A percentile compares a stretch with the other conserved stretches of the same genome.
phyloP scores from a whole-genome alignment of 2,797 vertebrate genomes.

The Hippopotamyrus pictus region DNA sequence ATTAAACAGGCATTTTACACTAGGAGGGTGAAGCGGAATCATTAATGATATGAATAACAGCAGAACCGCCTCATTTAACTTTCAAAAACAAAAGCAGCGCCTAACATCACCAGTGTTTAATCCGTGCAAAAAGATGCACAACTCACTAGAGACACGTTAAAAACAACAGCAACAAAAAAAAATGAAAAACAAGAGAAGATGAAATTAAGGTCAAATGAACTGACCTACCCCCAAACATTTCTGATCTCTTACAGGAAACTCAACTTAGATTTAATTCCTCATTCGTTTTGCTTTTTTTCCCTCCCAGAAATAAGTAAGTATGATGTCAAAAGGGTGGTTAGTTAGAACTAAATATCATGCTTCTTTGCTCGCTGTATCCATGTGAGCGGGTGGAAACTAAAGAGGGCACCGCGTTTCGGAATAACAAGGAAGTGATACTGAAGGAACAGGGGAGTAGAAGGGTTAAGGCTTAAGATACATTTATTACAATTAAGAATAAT shows the following conservation, averaged over 20 bases:
- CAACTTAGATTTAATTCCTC: not conserved
- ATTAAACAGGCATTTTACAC: constrained; percentile 10
- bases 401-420: not conserved
- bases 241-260: not conserved
- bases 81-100: not conserved
- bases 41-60: constrained; percentile 10
- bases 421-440: not conserved
- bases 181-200: not conserved
- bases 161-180: not conserved
- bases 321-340: not conserved
- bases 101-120: not conserved
- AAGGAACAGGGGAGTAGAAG: not conserved
- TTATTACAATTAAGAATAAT: not conserved
- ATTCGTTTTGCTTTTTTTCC: not conserved
- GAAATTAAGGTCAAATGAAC: not conserved
- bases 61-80: not conserved
- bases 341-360: not conserved
- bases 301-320: not conserved
- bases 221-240: not conserved
- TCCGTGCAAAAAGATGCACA: not conserved
- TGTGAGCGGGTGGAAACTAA: not conserved
- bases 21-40: not conserved
- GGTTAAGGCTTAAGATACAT: not conserved
- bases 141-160: not conserved
- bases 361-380: not conserved